Evolutionary conservation across 2,797 vertebrate genomes (phyloP).

Genomic region (Poeciliopsis infans): DNA sequence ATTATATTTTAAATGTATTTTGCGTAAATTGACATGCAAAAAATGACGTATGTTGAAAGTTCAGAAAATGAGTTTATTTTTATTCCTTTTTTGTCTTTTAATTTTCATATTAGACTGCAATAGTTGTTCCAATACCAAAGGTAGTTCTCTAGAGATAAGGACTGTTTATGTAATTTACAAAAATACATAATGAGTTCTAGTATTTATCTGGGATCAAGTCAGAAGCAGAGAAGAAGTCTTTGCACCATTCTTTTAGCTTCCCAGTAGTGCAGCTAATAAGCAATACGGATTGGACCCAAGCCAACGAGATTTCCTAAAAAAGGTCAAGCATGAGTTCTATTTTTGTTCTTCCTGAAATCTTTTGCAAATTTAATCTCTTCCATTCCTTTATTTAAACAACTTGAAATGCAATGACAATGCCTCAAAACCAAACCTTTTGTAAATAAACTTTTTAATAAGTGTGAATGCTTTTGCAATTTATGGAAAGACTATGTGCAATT

Average conservation of each 20-base stretch:
- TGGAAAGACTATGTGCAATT: conserved; percentile 12
- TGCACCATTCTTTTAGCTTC: conserved; percentile 3
- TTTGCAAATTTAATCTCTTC: conserved; percentile 19
- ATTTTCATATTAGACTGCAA: neutral
- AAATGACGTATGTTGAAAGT: neutral
- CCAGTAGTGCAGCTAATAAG: conserved; percentile 30
- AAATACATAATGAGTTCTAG: neutral
- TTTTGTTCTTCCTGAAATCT: conserved; percentile 14
- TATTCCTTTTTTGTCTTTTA: neutral
- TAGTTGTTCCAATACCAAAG: neutral
- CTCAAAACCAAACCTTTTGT: conserved; percentile 26
- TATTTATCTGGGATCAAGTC: neutral
- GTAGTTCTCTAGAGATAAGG: conserved; percentile 7
- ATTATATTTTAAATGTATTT: neutral
- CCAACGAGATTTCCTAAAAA: conserved; percentile 21
- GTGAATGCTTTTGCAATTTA: conserved; percentile 34
- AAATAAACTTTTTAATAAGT: conserved; percentile 47
- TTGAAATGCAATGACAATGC: conserved; percentile 10
- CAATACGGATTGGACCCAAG: conserved; percentile 13
- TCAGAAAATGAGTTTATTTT: neutral
- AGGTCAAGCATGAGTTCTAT: conserved; percentile 5
- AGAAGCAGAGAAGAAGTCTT: conserved; percentile 8
- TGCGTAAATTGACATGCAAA: neutral
- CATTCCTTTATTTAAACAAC: conserved; percentile 33
- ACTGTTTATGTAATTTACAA: conserved; percentile 2